Evolutionary conservation across 2,888 invertebrate species (phyloP), one percentile per base, ranked within the genome.

Genomic region (Pristionchus fissidentatus): DNA sequence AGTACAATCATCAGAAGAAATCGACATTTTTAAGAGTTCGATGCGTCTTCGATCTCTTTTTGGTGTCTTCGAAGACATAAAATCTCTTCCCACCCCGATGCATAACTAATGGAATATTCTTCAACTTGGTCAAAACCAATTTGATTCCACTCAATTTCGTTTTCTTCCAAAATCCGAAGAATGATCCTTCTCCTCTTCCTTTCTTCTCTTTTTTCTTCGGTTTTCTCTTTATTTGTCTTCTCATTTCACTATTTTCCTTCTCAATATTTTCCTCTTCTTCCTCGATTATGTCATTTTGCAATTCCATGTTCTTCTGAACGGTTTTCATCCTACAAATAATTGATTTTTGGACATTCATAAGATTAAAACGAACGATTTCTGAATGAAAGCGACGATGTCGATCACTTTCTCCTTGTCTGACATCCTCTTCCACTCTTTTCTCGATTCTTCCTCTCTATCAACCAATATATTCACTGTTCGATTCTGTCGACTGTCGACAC

Each of bases 321-420:
- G 35, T 19, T 62, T n/a, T 62, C 62, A 62, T 62, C 29, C 62
- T 62, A 4, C n/a, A n/a, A 62, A 62, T 29, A 4, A 62, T 29
- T 32, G 10, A 29, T 13, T 62, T 62, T 13, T 29, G n/a, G 29
- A 32, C 5, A n/a, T 57, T 57, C n/a, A 22, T 57, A 15, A 22
- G 32, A 62, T 29, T 15, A 35, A 62, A 13, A 22, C 62, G n/a
- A 10, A 62, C 62, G 62, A 62, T 62, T 62, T 62, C 62, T 62
- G 62, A 29, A 62, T 62, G 62, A 62, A 62, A 22, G 22, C 62
- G 10, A 62, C 35, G 62, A 62, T 62, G 19, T 62, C 62, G 3
- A 13, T 32, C 29, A 35, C 29, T n/a, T 73, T 73, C n/a, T 73
- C 73, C 26, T 43, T 73, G n/a, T 73, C 73, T 13, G 73, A 73